A percentile compares a stretch with the other conserved stretches of the same genome.
phyloP scores from a whole-genome alignment of 2,797 vertebrate genomes.

The Lates japonicus region DNA sequence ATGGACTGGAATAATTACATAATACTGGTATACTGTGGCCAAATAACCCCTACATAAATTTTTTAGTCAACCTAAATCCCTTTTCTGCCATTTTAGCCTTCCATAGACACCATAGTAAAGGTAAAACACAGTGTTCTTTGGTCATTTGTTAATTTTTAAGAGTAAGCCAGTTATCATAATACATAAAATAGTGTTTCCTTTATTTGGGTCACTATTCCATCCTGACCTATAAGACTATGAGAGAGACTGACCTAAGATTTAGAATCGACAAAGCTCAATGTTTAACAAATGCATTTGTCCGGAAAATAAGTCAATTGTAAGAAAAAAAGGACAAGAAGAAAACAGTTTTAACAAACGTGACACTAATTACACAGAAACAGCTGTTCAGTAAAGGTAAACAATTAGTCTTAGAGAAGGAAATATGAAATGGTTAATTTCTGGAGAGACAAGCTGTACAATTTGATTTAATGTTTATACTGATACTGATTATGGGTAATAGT shows the following conservation, averaged over 20 bases:
- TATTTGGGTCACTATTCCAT: constrained; percentile 36
- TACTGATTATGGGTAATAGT: neutral
- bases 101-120: constrained; percentile 58
- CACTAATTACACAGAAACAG: constrained; percentile 41
- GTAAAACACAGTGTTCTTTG: constrained; percentile 86
- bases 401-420: constrained; percentile 24
- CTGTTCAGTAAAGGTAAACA: constrained; percentile 20
- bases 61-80: constrained; percentile 44
- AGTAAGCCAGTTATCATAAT: constrained; percentile 56
- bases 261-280: constrained; percentile 19
- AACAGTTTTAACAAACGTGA: constrained; percentile 32
- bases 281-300: constrained; percentile 13
- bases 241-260: constrained; percentile 35
- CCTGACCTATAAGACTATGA: constrained; percentile 38
- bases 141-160: constrained; percentile 73
- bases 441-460: constrained; percentile 17
- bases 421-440: constrained; percentile 15
- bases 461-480: constrained; percentile 2
- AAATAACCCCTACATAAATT: constrained; percentile 28
- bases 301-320: constrained; percentile 18
- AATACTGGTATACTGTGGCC: constrained; percentile 56
- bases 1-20: constrained; percentile 16
- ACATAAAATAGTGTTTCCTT: constrained; percentile 54
- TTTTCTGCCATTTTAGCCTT: constrained; percentile 55
- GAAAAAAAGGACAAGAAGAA: constrained; percentile 22